A percentile compares a stretch with the other conserved stretches of the same genome.
phyloP scores from a whole-genome alignment of 1,140 invertebrate species.

The Rhopalosiphum maidis region DNA sequence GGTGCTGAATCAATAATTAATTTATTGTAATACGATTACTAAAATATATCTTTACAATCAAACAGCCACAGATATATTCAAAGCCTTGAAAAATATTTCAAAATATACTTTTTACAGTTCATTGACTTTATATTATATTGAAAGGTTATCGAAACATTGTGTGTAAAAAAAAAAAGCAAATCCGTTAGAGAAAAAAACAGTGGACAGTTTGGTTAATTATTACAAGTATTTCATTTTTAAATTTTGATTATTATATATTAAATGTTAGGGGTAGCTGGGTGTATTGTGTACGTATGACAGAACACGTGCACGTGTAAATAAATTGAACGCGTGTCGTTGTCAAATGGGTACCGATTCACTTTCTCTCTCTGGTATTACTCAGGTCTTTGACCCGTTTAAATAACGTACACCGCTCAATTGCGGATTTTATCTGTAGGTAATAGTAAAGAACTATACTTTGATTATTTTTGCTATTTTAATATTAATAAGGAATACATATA shows the following conservation, averaged over 20 bases:
- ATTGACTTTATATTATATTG: constrained; percentile 14
- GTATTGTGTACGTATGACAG: not conserved
- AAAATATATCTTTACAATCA: not conserved
- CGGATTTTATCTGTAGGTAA: not conserved
- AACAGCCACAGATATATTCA: not conserved
- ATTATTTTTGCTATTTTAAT: not conserved
- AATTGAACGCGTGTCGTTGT: constrained; percentile 36
- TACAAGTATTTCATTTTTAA: not conserved
- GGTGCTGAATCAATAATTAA: not conserved
- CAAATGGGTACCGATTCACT: constrained; percentile 49
- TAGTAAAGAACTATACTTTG: not conserved
- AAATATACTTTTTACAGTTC: constrained; percentile 29
- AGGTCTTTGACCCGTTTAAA: constrained; percentile 56
- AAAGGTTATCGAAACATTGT: not conserved
- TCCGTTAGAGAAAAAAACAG: not conserved
- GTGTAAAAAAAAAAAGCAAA: not conserved
- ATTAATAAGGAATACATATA: not conserved
- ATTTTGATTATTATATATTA: not conserved
- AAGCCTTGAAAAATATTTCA: not conserved
- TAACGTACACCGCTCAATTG: not conserved
- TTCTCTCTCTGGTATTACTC: constrained; percentile 53
- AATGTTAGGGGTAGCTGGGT: not conserved
- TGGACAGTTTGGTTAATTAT: not conserved
- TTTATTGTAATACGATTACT: not conserved
- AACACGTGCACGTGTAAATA: constrained; percentile 51